Base-by-base conservation (phyloP, 2,113 vertebrate species). In the Hydrochoerus hydrochaeris region DNA sequence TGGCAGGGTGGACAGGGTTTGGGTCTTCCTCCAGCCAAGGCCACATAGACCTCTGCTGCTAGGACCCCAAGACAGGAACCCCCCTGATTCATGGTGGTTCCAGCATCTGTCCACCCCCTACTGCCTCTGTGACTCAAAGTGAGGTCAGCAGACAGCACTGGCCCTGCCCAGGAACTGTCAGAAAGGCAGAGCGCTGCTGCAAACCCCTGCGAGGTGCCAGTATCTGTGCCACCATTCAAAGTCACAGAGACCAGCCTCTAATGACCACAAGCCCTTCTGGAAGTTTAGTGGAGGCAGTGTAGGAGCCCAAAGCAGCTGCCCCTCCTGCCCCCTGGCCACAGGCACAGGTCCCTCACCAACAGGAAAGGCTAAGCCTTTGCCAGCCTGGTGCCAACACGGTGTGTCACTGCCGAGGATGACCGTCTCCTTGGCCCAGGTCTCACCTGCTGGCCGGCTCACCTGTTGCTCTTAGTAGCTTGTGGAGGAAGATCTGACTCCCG, bases 301-400 rank as follows among this genome's bases (percentile, higher is more conserved):
- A 22, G n/a, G 41, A 75, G 46, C 17, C 57, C 10, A 10, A 38
- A 26, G 12, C 28, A 62, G 26, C 41, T 35, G 32, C 62, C 44
- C 69, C 28, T 32, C 41, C 41, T 38, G 41, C 28, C 1, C 26
- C 4, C 0, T 38, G 11, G 3, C 17, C 24, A 41, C 32, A 8
- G 35, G 7, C 20, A 10, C 69, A 75, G 17, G 16, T 4, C 28
- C 20, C 26, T 89, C 24, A 6, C 52, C 32, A 0, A 6, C 0
- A 73, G 10, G 38, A 65, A 32, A 46, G 5, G 11, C 16, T 24
- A 65, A 44, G 12, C 41, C 30, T 75, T 12, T 28, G 75, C 58
- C 41, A 7, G 41, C 26, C 0, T 54, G 24, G 14, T 2, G 1
- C 24, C 10, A 5, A 38, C 7, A 1, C 16, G 2, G 69, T 30